Base-by-base conservation (phyloP, 92 coral and sea anemone genomes). In the Galaxea fascicularis region DNA sequence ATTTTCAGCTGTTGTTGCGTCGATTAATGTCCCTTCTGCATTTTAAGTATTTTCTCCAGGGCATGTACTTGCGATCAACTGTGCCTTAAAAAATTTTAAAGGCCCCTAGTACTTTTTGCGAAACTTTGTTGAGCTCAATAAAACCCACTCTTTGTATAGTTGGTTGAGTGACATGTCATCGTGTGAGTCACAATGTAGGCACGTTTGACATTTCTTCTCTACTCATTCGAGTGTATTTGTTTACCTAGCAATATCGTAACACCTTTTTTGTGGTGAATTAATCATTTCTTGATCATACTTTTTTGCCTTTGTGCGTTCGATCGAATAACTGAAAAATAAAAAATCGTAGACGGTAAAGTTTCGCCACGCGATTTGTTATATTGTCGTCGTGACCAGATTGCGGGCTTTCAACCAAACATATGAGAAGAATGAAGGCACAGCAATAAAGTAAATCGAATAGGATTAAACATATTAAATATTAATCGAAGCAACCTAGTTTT, bases 181-280 rank as follows among this genome's bases (percentile, higher is more conserved):
- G 41, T 77, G 41, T 77, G 82, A 77, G 74, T 78, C 73, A 64
- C 73, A 41, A 25, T 68, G 26, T 5, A 65, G 52, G 75, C 73
- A 66, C 73, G 74, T 49, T 74, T 74, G 82, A 73, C 80, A 83
- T 62, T 60, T 74, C 66, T 64, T 52, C 77, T 83, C 52, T 73
- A 35, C 7, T 58, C 74, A 60, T 35, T 73, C 31, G 69, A 66
- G 64, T 69, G 84, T 79, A 53, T 84, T 89, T 91, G 94, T 91
- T 91, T 91, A 80, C 92, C 31, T 53, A 84, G 90, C 87, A 84
- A 89, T 91, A 88, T 89, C 87, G 71, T 57, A 69, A 84, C 79
- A 84, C 83, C 90, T 84, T 91, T 74, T 71, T 80, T 45, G 53
- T 71, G 86, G 90, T 79, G 82, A 65, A 74, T 80, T 65, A 78